Conservation (phyloP, 2,888 invertebrate species). For the Caenorhabditis macrosperma region DNA sequence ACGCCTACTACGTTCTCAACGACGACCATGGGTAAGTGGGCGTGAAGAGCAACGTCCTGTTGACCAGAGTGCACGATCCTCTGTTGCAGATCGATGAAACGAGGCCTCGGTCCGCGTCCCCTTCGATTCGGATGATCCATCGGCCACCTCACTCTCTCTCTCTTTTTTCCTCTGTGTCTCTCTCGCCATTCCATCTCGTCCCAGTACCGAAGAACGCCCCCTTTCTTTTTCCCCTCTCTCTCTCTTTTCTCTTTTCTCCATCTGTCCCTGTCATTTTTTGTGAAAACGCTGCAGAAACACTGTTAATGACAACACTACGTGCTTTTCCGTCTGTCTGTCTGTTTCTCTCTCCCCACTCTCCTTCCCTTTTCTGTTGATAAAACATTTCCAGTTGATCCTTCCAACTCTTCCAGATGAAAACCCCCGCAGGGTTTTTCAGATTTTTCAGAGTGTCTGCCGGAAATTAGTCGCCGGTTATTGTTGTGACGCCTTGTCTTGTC, state of each 20-base stretch:
- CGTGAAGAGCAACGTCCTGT: neutral
- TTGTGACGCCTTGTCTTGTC: too few relatives aligned
- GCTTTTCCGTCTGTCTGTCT: constrained; percentile 18
- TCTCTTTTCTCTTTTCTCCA: too few relatives aligned
- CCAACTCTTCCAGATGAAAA: neutral
- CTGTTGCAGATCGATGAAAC: constrained; percentile 66
- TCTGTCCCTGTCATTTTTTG: constrained; percentile 10
- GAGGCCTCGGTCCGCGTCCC: constrained; percentile 72
- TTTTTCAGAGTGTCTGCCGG: neutral
- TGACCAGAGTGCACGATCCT: neutral
- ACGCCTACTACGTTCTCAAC: constrained; percentile 47
- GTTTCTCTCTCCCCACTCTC: neutral
- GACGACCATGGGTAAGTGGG: constrained; percentile 61
- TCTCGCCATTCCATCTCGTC: constrained; percentile 12
- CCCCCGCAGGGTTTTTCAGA: neutral
- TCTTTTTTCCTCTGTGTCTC: constrained; percentile 13
- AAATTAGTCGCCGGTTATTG: constrained; percentile 26
- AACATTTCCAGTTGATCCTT: constrained; percentile 27
- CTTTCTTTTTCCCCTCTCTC: too few relatives aligned
- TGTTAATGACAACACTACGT: constrained; percentile 10
- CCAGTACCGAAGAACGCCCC: constrained; percentile 10
- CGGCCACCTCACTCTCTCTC: neutral
- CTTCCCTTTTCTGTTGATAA: constrained; percentile 18
- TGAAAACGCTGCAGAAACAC: constrained; percentile 45
- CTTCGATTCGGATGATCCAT: constrained; percentile 67